phyloP scores from a whole-genome alignment of 2,113 vertebrate genomes.

The Lophura nycthemera region DNA sequence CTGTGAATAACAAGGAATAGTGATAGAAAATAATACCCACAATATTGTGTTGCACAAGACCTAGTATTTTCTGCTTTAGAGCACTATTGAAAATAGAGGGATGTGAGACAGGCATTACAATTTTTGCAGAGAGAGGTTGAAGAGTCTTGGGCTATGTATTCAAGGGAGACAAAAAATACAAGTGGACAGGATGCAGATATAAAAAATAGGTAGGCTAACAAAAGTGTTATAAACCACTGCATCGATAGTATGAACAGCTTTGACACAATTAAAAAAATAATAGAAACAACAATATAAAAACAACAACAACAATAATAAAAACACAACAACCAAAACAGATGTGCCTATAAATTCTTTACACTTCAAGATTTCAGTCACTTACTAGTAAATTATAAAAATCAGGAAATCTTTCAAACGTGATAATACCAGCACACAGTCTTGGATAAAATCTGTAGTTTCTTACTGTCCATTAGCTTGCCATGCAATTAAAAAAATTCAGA shows the following conservation, averaged over 20 bases:
- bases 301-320: neutral
- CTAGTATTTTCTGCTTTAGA: neutral
- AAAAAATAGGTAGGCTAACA: neutral
- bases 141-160: neutral
- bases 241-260: neutral
- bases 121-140: neutral
- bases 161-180: neutral
- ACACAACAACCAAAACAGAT: neutral
- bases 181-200: neutral
- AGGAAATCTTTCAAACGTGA: neutral
- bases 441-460: neutral
- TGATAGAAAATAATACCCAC: neutral
- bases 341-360: neutral
- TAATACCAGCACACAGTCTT: neutral
- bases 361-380: neutral
- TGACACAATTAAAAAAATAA: neutral
- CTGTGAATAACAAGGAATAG: neutral
- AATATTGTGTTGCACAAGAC: neutral
- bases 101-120: neutral
- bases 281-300: no score
- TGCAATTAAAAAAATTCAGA: neutral
- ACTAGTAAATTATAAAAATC: neutral
- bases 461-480: neutral
- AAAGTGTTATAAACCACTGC: neutral
- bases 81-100: neutral